phyloP scores from a whole-genome alignment of 2,888 invertebrate genomes.

The Leucozona laternaria region DNA sequence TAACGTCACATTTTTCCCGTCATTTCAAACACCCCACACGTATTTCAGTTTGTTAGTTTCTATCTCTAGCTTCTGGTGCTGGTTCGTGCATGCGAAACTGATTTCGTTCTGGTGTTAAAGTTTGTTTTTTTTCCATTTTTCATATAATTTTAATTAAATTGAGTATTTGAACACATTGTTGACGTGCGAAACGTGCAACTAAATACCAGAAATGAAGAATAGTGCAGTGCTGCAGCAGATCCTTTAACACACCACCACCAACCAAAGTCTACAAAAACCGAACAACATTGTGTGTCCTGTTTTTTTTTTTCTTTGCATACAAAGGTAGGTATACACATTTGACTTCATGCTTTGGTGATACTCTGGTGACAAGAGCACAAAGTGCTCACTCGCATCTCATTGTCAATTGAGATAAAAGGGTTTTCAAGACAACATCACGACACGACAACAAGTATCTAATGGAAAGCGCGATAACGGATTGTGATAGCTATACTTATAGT shows the following conservation, averaged over 20 bases:
- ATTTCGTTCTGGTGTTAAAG: constrained; percentile 47
- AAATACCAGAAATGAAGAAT: constrained; percentile 34
- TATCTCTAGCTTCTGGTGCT: too few relatives aligned
- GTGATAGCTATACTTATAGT: background rate
- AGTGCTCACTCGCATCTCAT: constrained; percentile 69
- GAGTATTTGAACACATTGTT: constrained; percentile 75
- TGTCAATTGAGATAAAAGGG: constrained; percentile 70
- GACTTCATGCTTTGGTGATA: constrained; percentile 33
- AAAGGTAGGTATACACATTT: background rate
- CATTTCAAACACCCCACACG: background rate
- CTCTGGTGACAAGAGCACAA: constrained; percentile 65
- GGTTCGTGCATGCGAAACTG: constrained; percentile 34
- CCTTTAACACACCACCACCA: background rate
- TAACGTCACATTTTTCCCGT: background rate
- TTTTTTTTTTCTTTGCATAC: constrained; percentile 3
- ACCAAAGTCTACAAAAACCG: background rate
- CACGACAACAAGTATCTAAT: constrained; percentile 54
- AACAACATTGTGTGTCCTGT: constrained; percentile 25
- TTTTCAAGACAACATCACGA: constrained; percentile 52
- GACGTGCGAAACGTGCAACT: constrained; percentile 69
- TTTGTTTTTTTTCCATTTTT: constrained; percentile 36
- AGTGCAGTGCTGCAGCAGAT: constrained; percentile 10
- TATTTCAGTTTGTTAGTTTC: background rate
- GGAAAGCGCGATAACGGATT: constrained; percentile 53
- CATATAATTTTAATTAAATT: constrained; percentile 71